Conservation (phyloP, 2,113 vertebrate species). For the Pyxicephalus adspersus region DNA sequence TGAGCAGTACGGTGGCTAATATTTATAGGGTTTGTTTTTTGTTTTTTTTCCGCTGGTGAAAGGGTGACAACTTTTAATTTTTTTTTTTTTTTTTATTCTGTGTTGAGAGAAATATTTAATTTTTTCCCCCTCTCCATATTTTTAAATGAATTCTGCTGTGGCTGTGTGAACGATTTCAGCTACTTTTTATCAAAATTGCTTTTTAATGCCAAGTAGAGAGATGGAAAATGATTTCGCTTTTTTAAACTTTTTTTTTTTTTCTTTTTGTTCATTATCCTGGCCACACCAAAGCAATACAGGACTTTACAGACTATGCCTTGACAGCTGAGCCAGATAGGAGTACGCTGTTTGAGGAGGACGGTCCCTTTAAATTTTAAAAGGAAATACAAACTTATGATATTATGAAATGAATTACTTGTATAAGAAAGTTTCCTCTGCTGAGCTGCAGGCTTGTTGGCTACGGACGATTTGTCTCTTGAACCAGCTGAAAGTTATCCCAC, state of each 20-base stretch:
- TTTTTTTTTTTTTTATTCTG: not conserved
- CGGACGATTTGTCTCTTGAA: no score
- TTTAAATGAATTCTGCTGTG: constrained; percentile 13
- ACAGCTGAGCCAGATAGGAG: no score
- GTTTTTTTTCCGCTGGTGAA: constrained; percentile 33
- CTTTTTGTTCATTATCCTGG: not conserved
- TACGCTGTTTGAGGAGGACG: no score
- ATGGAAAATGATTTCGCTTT: not conserved
- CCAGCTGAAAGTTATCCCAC: no score
- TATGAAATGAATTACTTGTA: no score
- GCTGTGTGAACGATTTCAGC: constrained; percentile 14
- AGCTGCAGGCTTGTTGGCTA: no score
- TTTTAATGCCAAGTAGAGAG: constrained; percentile 40
- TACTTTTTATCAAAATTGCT: not conserved
- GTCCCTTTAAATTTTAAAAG: no score
- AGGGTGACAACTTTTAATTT: constrained; percentile 32
- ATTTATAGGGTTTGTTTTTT: constrained; percentile 44
- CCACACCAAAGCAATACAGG: not conserved
- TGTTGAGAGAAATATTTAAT: constrained; percentile 19
- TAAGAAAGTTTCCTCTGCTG: no score
- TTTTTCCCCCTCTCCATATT: not conserved
- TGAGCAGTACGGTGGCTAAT: constrained; percentile 38
- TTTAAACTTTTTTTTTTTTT: not conserved
- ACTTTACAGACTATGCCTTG: not conserved
- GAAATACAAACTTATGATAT: no score